Conservation (phyloP, 2,797 vertebrate genomes). For the Poeciliopsis presidionis region DNA sequence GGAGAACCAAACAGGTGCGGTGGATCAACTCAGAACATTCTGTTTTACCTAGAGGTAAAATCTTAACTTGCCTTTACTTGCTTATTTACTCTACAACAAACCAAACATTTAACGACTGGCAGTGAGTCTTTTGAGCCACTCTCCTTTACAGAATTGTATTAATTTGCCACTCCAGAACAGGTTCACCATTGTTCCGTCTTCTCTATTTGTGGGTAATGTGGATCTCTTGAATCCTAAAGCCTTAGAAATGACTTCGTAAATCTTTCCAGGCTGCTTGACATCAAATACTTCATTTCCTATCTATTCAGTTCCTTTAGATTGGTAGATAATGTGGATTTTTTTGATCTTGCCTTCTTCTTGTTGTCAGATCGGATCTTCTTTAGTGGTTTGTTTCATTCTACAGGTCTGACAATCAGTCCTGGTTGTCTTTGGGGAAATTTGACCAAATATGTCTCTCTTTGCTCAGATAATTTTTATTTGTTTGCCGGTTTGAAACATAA, state of each 20-base stretch:
- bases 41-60: neutral
- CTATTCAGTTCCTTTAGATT: neutral
- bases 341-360: neutral
- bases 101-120: neutral
- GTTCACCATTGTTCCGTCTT: neutral
- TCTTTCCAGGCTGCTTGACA: neutral
- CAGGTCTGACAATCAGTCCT: neutral
- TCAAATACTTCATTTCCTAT: neutral
- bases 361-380: neutral
- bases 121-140: neutral
- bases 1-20: neutral
- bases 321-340: neutral
- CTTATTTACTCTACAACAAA: neutral
- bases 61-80: neutral
- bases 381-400: neutral
- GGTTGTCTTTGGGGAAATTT: neutral
- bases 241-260: neutral
- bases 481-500: neutral
- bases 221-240: neutral
- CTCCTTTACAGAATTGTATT: neutral
- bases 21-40: neutral
- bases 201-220: neutral
- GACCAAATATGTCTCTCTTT: neutral
- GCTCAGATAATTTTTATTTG: neutral
- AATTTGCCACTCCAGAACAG: neutral